phyloP scores from a whole-genome alignment of 1,140 invertebrate species.

The Thalassaphorura encarpata region DNA sequence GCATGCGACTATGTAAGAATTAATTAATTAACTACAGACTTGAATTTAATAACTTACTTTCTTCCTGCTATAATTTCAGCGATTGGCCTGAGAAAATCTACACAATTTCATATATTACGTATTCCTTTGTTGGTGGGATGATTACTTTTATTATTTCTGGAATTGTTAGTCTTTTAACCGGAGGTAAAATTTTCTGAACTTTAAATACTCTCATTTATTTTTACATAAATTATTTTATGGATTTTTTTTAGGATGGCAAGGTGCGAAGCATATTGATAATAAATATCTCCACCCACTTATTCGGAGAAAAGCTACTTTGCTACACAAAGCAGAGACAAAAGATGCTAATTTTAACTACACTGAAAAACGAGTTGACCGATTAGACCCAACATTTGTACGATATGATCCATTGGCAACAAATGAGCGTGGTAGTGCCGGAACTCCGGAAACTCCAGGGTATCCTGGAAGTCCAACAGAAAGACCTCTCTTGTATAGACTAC shows the following conservation, averaged over 20 bases:
- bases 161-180: conserved; percentile 24
- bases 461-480: no score
- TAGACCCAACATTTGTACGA: no score
- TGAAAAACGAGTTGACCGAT: no score
- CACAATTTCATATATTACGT: conserved; percentile 31
- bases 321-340: no score
- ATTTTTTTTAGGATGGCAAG: conserved; percentile 8
- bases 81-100: conserved; percentile 32
- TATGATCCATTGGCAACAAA: no score
- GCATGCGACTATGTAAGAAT: no score
- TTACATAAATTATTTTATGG: not conserved
- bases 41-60: no score
- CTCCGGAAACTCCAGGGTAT: no score
- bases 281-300: conserved; percentile 26
- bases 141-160: conserved; percentile 20
- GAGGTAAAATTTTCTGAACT: conserved; percentile 13
- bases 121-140: conserved; percentile 27
- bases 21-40: no score
- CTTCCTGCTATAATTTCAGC: conserved; percentile 13
- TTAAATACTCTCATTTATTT: not conserved
- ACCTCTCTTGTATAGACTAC: no score
- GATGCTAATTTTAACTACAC: no score
- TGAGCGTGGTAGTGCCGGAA: no score
- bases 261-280: conserved; percentile 3
- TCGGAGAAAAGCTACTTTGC: conserved; percentile 4